Percentiles rank a stretch among this genome's conserved stretches.
These are phyloP conservation scores for Drosophila hamatofila DNA, from an alignment of 2,888 invertebrate species.

Conservation along the genomic window DNA sequence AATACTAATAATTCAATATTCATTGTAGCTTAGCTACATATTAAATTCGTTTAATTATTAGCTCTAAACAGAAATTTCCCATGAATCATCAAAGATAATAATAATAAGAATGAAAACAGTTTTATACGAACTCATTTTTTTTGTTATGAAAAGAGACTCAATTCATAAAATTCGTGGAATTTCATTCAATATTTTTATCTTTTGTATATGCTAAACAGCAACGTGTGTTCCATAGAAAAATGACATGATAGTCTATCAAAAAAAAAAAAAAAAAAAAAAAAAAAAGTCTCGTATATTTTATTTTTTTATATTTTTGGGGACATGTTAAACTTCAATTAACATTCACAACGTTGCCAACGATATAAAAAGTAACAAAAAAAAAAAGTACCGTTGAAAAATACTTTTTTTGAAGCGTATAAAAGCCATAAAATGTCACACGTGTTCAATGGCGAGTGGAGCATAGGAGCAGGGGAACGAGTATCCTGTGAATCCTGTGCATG, in stretches of 20 bases:
- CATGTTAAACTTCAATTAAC: slow-evolving; percentile 63
- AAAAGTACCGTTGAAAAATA: slow-evolving; percentile 5
- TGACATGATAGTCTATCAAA: slow-evolving; percentile 12
- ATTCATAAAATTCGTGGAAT: slow-evolving; percentile 2
- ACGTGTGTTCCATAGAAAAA: not conserved
- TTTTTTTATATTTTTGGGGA: not conserved
- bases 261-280: too few relatives aligned
- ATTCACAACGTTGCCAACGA: slow-evolving; percentile 38
- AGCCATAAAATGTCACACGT: slow-evolving; percentile 66
- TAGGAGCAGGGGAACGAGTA: slow-evolving; percentile 1
- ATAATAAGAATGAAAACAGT: not conserved
- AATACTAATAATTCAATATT: not conserved
- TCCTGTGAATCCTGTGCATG: slow-evolving; percentile 40
- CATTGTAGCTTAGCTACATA: not conserved
- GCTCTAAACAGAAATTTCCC: not conserved
- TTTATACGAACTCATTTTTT: not conserved
- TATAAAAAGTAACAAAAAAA: slow-evolving; percentile 24
- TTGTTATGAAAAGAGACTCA: not conserved
- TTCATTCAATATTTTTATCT: slow-evolving; percentile 7
- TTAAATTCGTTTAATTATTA: not conserved
- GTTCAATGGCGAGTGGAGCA: slow-evolving; percentile 25
- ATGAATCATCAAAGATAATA: not conserved
- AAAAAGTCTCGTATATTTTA: not conserved
- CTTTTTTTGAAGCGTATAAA: slow-evolving; percentile 57
- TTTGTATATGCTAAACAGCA: slow-evolving; percentile 5